Base-by-base conservation (phyloP, 1,140 invertebrate species). In the Acromyrmex charruanus region DNA sequence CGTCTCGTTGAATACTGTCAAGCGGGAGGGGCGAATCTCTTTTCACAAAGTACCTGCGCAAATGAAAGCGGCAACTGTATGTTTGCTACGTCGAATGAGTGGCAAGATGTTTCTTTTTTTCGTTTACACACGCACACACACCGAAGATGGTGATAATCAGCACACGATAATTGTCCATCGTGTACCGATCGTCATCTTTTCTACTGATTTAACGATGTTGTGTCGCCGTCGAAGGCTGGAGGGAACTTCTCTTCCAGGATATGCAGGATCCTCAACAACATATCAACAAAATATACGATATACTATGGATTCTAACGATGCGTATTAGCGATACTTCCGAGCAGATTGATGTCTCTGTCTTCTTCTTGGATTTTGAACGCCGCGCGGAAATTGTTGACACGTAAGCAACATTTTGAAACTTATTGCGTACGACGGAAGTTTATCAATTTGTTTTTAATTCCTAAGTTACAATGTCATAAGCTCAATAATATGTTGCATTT, bases 41-140 rank as follows among this genome's bases (percentile, higher is more conserved):
- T 90, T 89, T 92, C 82, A 91, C 81, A 55, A 88, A 88, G 91
- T 92, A 92, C 91, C 90, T 92, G 91, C 85, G 87, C 66, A 84
- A 77, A 63, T 68, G 25, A 61, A 77, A 80, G 71, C 71, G 65
- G 10, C 51, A 80, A 51, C 51, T 69, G 77, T 25, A 79, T 66
- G 86, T 81, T 49, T 74, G 69, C 69, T 72, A 84, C 51, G 53
- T 79, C 82, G 82, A 85, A 25, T 77, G 81, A 59, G 71, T 68
- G 82, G 59, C 82, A 68, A 77, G 59, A 77, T 35, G 35, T 59
- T 72, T 72, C 14, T 21, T 69, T 77, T 65, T 82, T 61, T 68
- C 49, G 25, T 44, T 61, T 55, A 74, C n/a, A 84, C 69, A 74
- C 79, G 71, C 53, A 35, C 53, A 72, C 51, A 71, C 53, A n/a